Base-by-base conservation (phyloP, 2,797 vertebrate genomes). In the Cossypha niveicapilla region DNA sequence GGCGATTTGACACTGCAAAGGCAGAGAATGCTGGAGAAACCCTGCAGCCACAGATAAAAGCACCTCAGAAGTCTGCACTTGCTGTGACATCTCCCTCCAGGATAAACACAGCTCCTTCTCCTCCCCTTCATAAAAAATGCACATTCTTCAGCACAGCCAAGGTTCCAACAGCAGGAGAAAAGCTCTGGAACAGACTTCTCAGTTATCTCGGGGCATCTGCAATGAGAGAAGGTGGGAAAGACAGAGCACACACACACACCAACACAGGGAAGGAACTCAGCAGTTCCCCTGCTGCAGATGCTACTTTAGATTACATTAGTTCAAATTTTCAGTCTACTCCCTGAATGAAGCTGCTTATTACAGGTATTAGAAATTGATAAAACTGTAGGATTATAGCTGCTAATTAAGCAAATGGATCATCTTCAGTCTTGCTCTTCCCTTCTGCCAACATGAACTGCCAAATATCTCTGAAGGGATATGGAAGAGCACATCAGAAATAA, bases 21-120 rank as follows among this genome's bases (percentile, higher is more conserved):
- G 83, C 86, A 95, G 60, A 73, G 75, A 71, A 77, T 15, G 48
- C 79, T 70, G 11, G 19, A 48, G 66, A 81, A 95, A 88, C 84
- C 88, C 86, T 87, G 85, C 87, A 94, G 92, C 39, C 68, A 47
- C 67, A 90, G 93, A 95, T 95, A 75, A 97, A 96, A 96, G 92
- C 60, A 81, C 21, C 86, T 94, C 93, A 77, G 75, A 94, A 94
- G 47, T 35, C 75, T 92, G 84, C 50, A 75, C 70, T 77, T 87
- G 93, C 83, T 77, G 61, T 91, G 93, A 90, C 91, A 94, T 68
- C 74, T 78, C 79, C 91, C 91, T 95, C 66, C 44, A 91, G 94
- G 79, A 94, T 78, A 96, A 96, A 94, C 83, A 95, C 54, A 4
- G 30, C 51, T 70, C 44, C 34, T 87, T 44, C 91, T 91, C 77